A percentile compares a stretch with the other conserved stretches of the same genome.
Conservation (phyloP, 1,140 invertebrate species). For the Cylas formicarius region DNA sequence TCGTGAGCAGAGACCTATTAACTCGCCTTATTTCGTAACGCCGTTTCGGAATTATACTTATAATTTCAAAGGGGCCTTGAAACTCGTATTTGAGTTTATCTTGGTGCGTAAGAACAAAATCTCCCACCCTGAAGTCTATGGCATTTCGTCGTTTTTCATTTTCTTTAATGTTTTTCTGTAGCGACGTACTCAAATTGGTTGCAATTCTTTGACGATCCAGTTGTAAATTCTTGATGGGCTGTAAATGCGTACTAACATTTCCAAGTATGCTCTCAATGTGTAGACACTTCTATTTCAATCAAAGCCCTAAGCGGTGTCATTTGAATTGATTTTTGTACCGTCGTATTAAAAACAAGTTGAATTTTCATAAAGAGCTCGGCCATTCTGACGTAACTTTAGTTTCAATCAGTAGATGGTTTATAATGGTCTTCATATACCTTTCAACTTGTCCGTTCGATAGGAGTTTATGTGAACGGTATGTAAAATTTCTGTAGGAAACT, state of each 20-base stretch:
- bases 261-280: background rate
- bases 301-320: background rate
- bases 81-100: conserved; percentile 2
- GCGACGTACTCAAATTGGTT: background rate
- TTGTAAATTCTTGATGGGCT: background rate
- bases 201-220: background rate
- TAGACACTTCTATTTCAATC: background rate
- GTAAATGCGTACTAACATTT: background rate
- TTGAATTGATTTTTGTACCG: conserved; percentile 12
- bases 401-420: conserved; percentile 23
- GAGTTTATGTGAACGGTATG: no score
- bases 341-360: conserved; percentile 19
- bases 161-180: background rate
- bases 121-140: background rate
- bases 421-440: conserved; percentile 29
- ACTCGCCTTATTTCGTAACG: conserved; percentile 1
- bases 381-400: background rate
- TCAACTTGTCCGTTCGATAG: conserved; percentile 35
- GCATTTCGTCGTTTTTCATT: conserved; percentile 1
- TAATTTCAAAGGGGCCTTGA: background rate
- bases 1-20: background rate
- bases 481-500: no score
- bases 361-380: conserved; percentile 13
- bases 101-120: conserved; percentile 2
- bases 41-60: background rate